Percentiles rank a stretch among this genome's conserved stretches.
Evolutionary conservation across 1,140 invertebrate species (phyloP).

Genomic region (Drosophila nasuta): DNA sequence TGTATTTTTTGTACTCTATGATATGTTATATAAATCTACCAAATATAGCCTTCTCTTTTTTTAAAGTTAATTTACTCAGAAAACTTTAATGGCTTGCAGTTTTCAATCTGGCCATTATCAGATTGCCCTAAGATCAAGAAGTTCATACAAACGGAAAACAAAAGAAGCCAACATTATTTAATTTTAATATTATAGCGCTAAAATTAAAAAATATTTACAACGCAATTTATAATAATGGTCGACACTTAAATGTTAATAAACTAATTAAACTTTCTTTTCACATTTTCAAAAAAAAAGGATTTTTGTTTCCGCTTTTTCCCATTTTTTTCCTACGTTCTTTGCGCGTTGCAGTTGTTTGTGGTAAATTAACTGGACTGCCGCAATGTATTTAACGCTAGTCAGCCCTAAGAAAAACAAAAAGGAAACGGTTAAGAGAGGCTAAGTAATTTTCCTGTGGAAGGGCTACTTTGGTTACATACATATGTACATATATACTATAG

Average conservation of each 20-base stretch:
- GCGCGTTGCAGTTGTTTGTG: conserved; percentile 55
- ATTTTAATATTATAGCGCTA: conserved; percentile 33
- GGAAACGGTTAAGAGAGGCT: conserved; percentile 57
- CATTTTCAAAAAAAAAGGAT: conserved; percentile 36
- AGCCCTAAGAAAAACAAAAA: conserved; percentile 44
- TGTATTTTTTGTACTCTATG: too few relatives aligned
- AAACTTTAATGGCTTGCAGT: too few relatives aligned
- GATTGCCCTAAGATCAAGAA: too few relatives aligned
- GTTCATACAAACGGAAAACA: too few relatives aligned
- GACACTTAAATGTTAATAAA: conserved; percentile 72
- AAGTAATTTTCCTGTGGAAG: conserved; percentile 41
- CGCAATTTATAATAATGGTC: conserved; percentile 66
- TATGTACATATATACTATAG: background rate
- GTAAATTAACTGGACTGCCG: conserved; percentile 80
- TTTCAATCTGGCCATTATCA: too few relatives aligned
- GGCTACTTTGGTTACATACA: conserved; percentile 49
- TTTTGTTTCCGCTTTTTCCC: conserved; percentile 22
- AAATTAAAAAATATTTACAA: conserved; percentile 55
- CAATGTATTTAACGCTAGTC: conserved; percentile 78
- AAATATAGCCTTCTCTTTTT: too few relatives aligned
- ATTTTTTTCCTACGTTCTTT: conserved; percentile 3
- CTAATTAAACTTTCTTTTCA: conserved; percentile 61
- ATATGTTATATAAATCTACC: too few relatives aligned
- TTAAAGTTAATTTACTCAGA: too few relatives aligned
- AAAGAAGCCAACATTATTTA: conserved; percentile 14